Conservation (phyloP, 2,113 vertebrate species). For the Xiphorhynchus elegans region DNA sequence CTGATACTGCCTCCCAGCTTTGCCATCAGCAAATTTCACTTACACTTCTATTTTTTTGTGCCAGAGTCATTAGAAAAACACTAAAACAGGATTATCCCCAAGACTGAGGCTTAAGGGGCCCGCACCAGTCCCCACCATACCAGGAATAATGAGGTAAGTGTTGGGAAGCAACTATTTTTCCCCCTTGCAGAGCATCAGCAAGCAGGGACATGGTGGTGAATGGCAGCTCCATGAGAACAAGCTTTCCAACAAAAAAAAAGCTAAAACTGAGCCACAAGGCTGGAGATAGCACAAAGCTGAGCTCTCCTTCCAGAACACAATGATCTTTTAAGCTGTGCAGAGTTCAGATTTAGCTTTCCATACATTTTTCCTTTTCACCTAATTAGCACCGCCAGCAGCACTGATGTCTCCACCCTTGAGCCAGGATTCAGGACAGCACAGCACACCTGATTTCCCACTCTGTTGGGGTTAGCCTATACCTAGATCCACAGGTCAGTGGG, state of each 20-base stretch:
- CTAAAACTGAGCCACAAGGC: neutral
- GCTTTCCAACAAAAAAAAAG: neutral
- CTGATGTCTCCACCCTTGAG: neutral
- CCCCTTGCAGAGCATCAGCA: neutral
- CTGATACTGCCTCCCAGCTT: constrained; percentile 38
- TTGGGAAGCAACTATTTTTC: neutral
- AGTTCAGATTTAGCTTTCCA: neutral
- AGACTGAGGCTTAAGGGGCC: constrained; percentile 5
- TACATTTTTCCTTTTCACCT: neutral
- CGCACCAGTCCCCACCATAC: neutral
- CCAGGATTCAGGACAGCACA: neutral
- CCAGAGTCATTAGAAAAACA: constrained; percentile 8
- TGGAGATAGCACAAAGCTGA: neutral
- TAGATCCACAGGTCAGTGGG: neutral
- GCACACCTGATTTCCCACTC: neutral
- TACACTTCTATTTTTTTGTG: neutral
- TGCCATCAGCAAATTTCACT: constrained; percentile 47
- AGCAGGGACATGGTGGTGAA: neutral
- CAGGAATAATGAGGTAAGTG: neutral
- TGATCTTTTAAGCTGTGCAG: neutral
- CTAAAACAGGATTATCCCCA: constrained; percentile 22
- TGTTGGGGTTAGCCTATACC: neutral
- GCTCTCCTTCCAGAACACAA: neutral
- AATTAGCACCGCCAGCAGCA: neutral
- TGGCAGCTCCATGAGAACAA: neutral